Evolutionary conservation across 2,888 invertebrate genomes (phyloP).

Genomic region (Orgyia antiqua): DNA sequence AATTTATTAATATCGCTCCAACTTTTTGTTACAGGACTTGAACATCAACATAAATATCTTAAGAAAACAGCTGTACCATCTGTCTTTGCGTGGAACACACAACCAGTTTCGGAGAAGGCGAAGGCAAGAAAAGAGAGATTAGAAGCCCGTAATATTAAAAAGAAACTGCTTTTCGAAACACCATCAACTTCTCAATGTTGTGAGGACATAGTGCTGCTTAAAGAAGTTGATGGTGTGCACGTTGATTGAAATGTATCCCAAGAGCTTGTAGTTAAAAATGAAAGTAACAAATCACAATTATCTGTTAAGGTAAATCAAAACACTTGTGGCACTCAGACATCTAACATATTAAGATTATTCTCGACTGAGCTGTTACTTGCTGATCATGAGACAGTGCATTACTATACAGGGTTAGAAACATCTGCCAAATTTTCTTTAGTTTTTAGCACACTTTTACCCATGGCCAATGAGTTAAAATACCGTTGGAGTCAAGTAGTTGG

Average conservation of each 20-base stretch:
- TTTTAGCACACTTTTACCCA: conserved; percentile 1
- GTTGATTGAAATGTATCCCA: conserved; percentile 9
- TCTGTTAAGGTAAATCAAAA: too few species aligned
- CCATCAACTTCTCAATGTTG: not conserved
- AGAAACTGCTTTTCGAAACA: not conserved
- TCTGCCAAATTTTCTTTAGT: conserved; percentile 1
- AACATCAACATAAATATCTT: conserved; percentile 4
- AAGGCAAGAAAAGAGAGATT: not conserved
- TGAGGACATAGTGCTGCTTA: not conserved
- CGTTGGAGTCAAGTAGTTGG: not conserved
- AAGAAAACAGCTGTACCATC: conserved; percentile 4
- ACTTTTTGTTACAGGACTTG: conserved; percentile 2
- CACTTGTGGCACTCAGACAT: not conserved
- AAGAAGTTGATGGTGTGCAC: too few species aligned
- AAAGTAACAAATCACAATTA: too few species aligned
- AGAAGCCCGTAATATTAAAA: not conserved
- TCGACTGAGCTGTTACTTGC: not conserved
- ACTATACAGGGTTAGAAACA: not conserved
- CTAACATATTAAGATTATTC: not conserved
- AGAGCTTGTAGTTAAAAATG: too few species aligned
- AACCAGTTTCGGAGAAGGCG: conserved; percentile 1
- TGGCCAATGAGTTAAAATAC: not conserved
- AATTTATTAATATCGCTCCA: not conserved
- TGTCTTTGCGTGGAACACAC: conserved; percentile 3
- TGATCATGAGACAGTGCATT: not conserved